Conservation (phyloP, 2,888 invertebrate species). For the Lithophane semibrunnea region DNA sequence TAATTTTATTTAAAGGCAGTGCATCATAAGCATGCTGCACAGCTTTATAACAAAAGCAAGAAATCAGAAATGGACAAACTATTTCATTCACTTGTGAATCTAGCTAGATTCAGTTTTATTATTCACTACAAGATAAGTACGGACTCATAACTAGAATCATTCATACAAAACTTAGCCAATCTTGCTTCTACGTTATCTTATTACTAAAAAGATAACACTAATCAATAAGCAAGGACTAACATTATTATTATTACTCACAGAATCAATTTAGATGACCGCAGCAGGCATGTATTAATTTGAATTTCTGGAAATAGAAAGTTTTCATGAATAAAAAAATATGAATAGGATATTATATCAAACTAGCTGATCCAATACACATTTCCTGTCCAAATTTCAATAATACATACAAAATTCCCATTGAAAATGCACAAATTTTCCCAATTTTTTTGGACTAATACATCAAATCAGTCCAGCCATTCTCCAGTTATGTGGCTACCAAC, state of each 20-base stretch:
- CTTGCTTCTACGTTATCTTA: slow-evolving; percentile 4
- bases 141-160: background rate
- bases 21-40: background rate
- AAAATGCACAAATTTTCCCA: no score
- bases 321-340: no score
- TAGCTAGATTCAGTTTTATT: background rate
- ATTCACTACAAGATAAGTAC: slow-evolving; percentile 5
- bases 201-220: slow-evolving; percentile 20
- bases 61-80: slow-evolving; percentile 7
- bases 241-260: slow-evolving; percentile 71
- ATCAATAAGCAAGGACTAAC: slow-evolving; percentile 17
- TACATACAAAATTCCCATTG: no score
- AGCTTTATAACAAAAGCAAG: background rate
- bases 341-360: no score
- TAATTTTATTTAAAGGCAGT: background rate
- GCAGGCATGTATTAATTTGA: slow-evolving; percentile 60
- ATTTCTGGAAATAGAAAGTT: slow-evolving; percentile 63
- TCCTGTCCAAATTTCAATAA: no score
- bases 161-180: background rate
- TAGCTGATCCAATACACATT: no score
- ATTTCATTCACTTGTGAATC: slow-evolving; percentile 20
- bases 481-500: no score
- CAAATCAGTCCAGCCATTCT: no score
- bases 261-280: slow-evolving; percentile 72
- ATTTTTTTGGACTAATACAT: no score